Evolutionary conservation across 2,113 vertebrate genomes (phyloP), one percentile per base, ranked within the genome.

Genomic region (Jaculus jaculus): DNA sequence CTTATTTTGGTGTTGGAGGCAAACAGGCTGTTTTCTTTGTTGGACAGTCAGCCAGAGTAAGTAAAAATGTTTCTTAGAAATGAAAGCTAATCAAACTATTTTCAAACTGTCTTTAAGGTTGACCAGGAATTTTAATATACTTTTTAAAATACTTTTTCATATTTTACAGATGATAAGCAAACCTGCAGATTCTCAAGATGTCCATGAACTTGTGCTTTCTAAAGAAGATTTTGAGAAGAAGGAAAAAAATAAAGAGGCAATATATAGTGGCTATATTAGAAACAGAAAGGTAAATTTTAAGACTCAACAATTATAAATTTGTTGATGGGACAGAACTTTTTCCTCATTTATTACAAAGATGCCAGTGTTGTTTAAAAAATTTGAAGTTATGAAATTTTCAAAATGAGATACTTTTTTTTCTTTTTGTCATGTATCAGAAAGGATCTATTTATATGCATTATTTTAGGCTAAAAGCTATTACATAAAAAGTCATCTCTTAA

Each of bases 1-100:
- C 99, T 0, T 99, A 98, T 97, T 99, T 99, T 97, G 99, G 99
- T 96, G 99, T 99, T 87, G 99, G 99, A 93, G 99, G 99, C 92
- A 99, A 99, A 96, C 99, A 99, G 96, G 99, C 99, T 8, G 98
- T 98, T 85, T 99, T 99, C 98, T 99, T 98, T 97, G 98, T 99
- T 93, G 99, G 99, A 93, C 98, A 99, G 20, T 98, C 98, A 96
- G 97, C 98, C 94, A 98, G 99, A 97, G 99, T 99, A 98, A 97
- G 98, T 98, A 91, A 94, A 93, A 78, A 78, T 7, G n/a, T 78
- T 94, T 89, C 42, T 87, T 93, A n/a, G 5, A 68, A 84, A 66
- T 92, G 20, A 73, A 91, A 94, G 20, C 74, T 60, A 0, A 71
- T 88, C 9, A 86, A 12, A 95, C 60, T 88, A 85, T 72, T 93